A percentile compares a stretch with the other conserved stretches of the same genome.
phyloP scores from a whole-genome alignment of 2,113 vertebrate species.

The Chiloscyllium plagiosum region DNA sequence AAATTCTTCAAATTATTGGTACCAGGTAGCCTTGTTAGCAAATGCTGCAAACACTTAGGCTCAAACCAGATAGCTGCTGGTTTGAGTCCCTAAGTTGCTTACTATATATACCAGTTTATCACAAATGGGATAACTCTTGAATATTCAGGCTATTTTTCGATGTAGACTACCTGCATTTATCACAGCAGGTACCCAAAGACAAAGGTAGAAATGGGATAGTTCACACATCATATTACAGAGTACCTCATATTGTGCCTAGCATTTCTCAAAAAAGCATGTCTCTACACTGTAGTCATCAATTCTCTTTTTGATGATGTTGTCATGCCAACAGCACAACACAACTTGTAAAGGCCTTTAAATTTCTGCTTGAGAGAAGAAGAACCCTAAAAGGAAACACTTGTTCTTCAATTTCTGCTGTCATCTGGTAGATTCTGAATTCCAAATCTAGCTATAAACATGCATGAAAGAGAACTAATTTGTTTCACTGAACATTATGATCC shows the following conservation, averaged over 20 bases:
- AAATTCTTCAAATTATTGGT: background rate
- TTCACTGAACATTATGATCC: background rate
- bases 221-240: background rate
- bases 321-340: background rate
- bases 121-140: background rate
- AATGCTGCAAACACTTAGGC: background rate
- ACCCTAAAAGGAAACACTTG: background rate
- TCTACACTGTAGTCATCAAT: too few species aligned
- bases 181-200: background rate
- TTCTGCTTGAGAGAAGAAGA: background rate
- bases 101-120: background rate
- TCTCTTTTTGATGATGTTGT: conserved; percentile 14
- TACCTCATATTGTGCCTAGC: background rate
- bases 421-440: background rate
- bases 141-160: background rate
- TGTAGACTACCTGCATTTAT: background rate
- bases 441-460: conserved; percentile 15
- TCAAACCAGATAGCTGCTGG: background rate
- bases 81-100: background rate
- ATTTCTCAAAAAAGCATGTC: background rate
- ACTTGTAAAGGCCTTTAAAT: background rate
- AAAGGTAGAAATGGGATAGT: background rate
- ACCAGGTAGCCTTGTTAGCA: background rate
- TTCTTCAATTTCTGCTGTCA: background rate
- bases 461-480: background rate